Evolutionary conservation across 2,888 invertebrate genomes (phyloP).

Genomic region (Carpatolechia fugitivella): DNA sequence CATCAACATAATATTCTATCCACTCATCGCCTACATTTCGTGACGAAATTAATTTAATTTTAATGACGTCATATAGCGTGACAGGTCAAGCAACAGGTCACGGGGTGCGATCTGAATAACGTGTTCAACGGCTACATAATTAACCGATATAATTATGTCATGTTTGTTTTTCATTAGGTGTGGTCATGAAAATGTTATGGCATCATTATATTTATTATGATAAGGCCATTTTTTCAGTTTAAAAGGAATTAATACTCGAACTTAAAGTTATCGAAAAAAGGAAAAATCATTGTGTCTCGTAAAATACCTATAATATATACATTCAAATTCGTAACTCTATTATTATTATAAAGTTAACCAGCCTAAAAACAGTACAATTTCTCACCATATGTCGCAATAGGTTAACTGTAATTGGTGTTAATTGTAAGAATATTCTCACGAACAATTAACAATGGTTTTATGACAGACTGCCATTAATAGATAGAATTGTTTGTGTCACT

Average conservation of each 20-base stretch:
- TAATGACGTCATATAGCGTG: slow-evolving; percentile 35
- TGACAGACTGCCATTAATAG: not conserved
- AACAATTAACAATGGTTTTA: slow-evolving; percentile 30
- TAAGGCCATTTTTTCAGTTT: too few species aligned
- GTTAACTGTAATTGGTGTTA: slow-evolving; percentile 41
- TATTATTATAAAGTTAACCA: too few species aligned
- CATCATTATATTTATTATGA: too few species aligned
- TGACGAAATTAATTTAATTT: slow-evolving; percentile 29
- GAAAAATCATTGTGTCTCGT: too few species aligned
- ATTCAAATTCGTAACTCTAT: too few species aligned
- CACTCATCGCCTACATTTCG: slow-evolving; percentile 20
- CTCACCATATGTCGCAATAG: slow-evolving; percentile 23
- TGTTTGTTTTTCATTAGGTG: slow-evolving; percentile 7
- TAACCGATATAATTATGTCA: not conserved
- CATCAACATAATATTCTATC: too few species aligned
- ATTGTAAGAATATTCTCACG: slow-evolving; percentile 41
- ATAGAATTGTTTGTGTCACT: not conserved
- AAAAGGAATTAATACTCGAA: too few species aligned
- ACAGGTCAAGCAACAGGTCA: slow-evolving; percentile 41
- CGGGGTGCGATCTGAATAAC: slow-evolving; percentile 23
- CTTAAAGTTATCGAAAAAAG: too few species aligned
- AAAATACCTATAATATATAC: too few species aligned
- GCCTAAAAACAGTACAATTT: not conserved
- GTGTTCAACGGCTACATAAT: slow-evolving; percentile 8
- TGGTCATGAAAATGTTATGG: not conserved